Base-by-base conservation (phyloP, 2,888 invertebrate species). In the Syrphus vitripennis region DNA sequence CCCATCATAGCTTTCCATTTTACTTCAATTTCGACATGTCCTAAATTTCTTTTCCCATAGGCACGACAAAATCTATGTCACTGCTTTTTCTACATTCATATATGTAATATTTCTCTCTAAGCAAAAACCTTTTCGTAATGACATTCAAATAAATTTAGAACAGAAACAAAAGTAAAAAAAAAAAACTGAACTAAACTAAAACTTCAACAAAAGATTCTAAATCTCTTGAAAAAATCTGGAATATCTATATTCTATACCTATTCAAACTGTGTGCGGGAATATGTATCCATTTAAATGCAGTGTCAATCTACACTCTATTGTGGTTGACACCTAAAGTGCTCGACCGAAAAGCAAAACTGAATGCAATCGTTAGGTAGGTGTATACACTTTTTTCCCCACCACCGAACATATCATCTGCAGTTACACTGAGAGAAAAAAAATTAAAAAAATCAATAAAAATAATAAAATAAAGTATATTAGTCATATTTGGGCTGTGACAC, bases 261-360 rank as follows among this genome's bases (percentile, higher is more conserved):
- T 29, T 19, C 31, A 67, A 67, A 24, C 19, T 65, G n/a, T n/a
- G n/a, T n/a, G 65, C 21, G 26, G 42, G 14, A 34, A 50, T n/a
- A n/a, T 48, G 78, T 71, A 65, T 57, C 69, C 70, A 61, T 69
- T 55, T 76, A 77, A 77, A 67, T 76, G 82, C 67, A 72, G 59
- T 72, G 77, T 61, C 82, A 82, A 82, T 82, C 76, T 82, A 55
- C 70, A 61, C 69, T 81, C 70, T 40, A 82, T 76, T 82, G 81
- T 65, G 77, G 82, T 77, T 82, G 77, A 82, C 82, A 82, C 77
- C 59, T 59, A 72, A 71, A 82, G 82, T 77, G 82, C 53, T 81
- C 40, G 26, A 75, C 70, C 57, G 48, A 65, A 71, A 79, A 72
- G 21, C 65, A 37, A 72, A 71, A 65, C 48, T 55, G 26, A 81